Base-by-base conservation (phyloP, 2,113 vertebrate genomes). In the Equus quagga region DNA sequence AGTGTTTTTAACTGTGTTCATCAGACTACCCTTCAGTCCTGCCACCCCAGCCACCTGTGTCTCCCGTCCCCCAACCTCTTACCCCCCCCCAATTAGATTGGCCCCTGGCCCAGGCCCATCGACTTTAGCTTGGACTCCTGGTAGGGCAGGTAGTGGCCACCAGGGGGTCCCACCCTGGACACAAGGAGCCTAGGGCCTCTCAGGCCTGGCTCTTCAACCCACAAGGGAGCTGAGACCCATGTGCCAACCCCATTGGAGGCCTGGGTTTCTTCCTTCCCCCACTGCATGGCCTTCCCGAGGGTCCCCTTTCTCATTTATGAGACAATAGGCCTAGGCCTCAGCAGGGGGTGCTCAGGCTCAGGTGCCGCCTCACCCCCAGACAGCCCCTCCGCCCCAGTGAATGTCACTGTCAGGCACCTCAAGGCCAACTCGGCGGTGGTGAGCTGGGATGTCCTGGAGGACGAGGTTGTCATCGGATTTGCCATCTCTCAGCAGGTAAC, bases 401-500 rank as follows among this genome's bases (percentile, higher is more conserved):
- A 99, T 92, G 99, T 99, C 99, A 99, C 99, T 8, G 99, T 99
- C 98, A 99, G 99, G 98, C 99, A 99, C 96, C 99, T 99, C 91
- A 99, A 99, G 98, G 99, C 99, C 97, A 99, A 99, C 98, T 99
- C 99, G 0, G 99, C 99, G 0, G 98, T 99, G 95, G 99, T 99
- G 98, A 99, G 99, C 79, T 99, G 99, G 99, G 99, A 99, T 21
- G 99, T 99, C 93, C 98, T 99, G 95, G 99, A 99, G 93, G 99
- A 99, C 5, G 99, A 99, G 97, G 99, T 99, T 28, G 99, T 99
- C 99, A 99, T 99, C 36, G 99, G 99, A 96, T 99, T 99, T 95
- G 99, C 99, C 67, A 99, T 99, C 98, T 99, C 99, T 95, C 99
- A 99, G 94, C 99, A 99, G 99, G 99, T 99, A 99, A 6, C 15